Conservation (phyloP, 2,113 vertebrate species). For the Sorex araneus region DNA sequence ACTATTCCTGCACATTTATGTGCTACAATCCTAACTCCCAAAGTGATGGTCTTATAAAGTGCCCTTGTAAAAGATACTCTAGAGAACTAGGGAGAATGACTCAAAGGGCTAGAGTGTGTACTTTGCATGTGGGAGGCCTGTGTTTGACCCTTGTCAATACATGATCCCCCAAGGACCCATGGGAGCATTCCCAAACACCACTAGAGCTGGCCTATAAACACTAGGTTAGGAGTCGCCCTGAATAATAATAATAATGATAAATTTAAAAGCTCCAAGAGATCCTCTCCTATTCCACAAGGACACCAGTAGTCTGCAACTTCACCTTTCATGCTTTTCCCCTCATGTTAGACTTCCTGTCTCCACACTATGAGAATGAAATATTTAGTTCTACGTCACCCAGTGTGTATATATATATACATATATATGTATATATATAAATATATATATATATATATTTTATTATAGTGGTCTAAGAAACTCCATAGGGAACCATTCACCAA, state of each 20-base stretch:
- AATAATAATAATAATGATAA: too few relatives aligned
- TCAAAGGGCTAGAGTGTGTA: too few relatives aligned
- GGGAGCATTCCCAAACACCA: too few relatives aligned
- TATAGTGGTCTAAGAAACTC: conserved; percentile 54
- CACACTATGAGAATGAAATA: neutral
- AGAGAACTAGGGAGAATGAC: too few relatives aligned
- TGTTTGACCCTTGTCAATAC: too few relatives aligned
- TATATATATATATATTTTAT: neutral
- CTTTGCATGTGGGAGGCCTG: too few relatives aligned
- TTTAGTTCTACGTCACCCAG: neutral
- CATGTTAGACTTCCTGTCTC: neutral
- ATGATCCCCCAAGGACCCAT: too few relatives aligned
- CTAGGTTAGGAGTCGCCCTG: too few relatives aligned
- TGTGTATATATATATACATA: too few relatives aligned
- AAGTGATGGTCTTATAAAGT: neutral
- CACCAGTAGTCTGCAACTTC: neutral
- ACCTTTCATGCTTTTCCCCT: neutral
- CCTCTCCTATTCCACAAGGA: neutral
- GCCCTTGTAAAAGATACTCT: neutral
- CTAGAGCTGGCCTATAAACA: too few relatives aligned
- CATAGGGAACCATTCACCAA: conserved; percentile 80
- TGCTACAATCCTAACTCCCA: neutral
- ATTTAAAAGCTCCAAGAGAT: neutral
- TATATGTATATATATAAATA: too few relatives aligned
- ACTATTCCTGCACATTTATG: neutral